These are phyloP conservation scores for Trogon surrucura DNA, from an alignment of 2,113 vertebrate genomes.

Conservation along the genomic window DNA sequence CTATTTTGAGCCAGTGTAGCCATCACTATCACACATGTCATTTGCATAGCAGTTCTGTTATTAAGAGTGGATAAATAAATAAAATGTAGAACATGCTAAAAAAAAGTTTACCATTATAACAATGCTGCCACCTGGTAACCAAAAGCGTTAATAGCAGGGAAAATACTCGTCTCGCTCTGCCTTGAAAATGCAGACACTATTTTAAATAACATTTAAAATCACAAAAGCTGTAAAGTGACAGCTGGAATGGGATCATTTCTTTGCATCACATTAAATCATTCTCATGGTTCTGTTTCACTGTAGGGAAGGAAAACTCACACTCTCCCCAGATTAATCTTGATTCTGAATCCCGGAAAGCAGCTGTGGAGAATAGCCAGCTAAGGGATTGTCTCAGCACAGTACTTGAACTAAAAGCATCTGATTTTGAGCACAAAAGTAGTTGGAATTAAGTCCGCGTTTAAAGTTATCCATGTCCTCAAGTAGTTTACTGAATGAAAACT, in stretches of 20 bases:
- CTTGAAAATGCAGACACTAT: not conserved
- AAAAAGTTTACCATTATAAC: not conserved
- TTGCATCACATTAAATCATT: not conserved
- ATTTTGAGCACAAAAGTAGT: not conserved
- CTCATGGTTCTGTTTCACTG: not conserved
- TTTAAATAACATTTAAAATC: not conserved
- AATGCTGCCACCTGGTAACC: slow-evolving; percentile 68
- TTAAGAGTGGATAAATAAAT: not conserved
- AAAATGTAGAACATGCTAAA: slow-evolving; percentile 9
- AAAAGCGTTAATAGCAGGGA: not conserved
- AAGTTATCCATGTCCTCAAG: not conserved
- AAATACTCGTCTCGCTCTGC: not conserved
- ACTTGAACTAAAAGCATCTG: not conserved
- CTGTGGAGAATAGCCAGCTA: not conserved
- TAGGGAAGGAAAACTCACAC: not conserved
- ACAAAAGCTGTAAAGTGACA: not conserved
- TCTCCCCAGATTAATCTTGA: not conserved
- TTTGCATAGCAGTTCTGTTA: slow-evolving; percentile 5
- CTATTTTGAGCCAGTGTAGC: not conserved
- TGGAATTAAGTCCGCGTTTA: not conserved
- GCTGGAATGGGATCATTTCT: not conserved
- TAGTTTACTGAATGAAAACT: not conserved
- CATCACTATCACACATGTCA: not conserved
- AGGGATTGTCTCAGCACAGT: not conserved
- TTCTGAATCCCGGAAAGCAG: not conserved